Percentiles rank a stretch among this genome's conserved stretches.
Evolutionary conservation across 2,888 invertebrate species (phyloP).

Genomic region (Anthophora plumipes): DNA sequence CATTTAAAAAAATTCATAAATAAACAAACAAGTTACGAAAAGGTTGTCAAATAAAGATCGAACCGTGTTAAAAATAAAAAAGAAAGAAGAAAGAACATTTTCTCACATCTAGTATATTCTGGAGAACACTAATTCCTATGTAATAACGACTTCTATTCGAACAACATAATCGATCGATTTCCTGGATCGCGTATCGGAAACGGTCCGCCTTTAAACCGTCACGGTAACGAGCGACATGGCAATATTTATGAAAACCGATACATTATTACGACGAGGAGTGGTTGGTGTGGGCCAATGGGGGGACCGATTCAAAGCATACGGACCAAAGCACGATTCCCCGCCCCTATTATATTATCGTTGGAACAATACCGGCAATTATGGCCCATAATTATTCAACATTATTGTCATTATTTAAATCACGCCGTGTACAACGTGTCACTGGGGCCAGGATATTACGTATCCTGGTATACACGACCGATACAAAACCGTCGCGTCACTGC

Average conservation of each 20-base stretch:
- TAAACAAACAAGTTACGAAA: too few relatives aligned
- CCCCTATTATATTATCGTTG: conserved; percentile 32
- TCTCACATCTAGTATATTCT: too few relatives aligned
- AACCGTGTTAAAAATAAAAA: too few relatives aligned
- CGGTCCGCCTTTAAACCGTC: conserved; percentile 38
- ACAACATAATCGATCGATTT: conserved; percentile 15
- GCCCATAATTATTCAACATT: conserved; percentile 51
- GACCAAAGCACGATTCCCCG: conserved; percentile 5
- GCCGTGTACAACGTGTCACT: conserved; percentile 22
- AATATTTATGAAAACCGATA: conserved; percentile 41
- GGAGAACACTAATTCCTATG: too few relatives aligned
- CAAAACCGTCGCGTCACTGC: conserved; percentile 14
- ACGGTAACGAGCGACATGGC: conserved; percentile 1
- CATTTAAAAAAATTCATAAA: too few relatives aligned
- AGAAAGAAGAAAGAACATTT: too few relatives aligned
- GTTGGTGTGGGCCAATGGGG: neutral
- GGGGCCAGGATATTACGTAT: conserved; percentile 26
- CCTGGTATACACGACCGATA: conserved; percentile 4
- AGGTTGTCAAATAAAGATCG: too few relatives aligned
- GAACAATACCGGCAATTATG: conserved; percentile 50
- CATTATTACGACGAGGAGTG: conserved; percentile 11
- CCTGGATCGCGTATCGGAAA: conserved; percentile 3
- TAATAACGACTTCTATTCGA: neutral
- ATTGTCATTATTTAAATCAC: conserved; percentile 57
- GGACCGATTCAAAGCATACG: conserved; percentile 30